Base-by-base conservation (phyloP, 2,113 vertebrate species). In the Brachypodius melanocephalos region DNA sequence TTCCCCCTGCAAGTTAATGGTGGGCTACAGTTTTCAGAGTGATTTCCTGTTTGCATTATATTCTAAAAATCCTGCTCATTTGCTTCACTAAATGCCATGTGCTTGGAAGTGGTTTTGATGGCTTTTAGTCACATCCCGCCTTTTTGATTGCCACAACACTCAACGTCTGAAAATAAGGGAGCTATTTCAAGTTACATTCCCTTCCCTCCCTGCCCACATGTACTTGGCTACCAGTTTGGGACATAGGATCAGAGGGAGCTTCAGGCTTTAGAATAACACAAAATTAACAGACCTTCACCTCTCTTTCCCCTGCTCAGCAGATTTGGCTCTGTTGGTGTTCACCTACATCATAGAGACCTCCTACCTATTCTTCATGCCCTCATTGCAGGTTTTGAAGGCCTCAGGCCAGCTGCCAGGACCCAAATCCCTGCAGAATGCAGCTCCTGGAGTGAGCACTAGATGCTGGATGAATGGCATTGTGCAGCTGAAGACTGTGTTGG, bases 31-130 rank as follows among this genome's bases (percentile, higher is more conserved):
- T 86, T 88, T 94, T 91, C 69, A 82, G 75, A 75, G 78, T 65
- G 48, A 89, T 95, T 95, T 95, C 90, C 92, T 96, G 85, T 93
- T 95, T 93, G 72, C 58, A 69, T 88, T 95, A 83, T 62, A 71
- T 76, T 80, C 51, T 86, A 71, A 92, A 93, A 96, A 84, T 86
- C 61, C 75, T 92, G 24, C 38, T 86, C 43, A 40, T 88, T 93
- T 87, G 20, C 80, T 86, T 65, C 83, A 75, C 77, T 90, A 74
- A 84, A 92, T 93, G 48, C 65, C 96, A 92, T 68, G 65, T 97
- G 91, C 68, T 95, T 97, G 84, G 48, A 96, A 96, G 94, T 95
- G 91, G 83, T 71, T 97, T 89, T 92, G 93, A 95, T 95, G 92
- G 61, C 61, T 95, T 96, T 92, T 89, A 92, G 85, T 90, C 88